Conservation (phyloP, 2,797 vertebrate genomes). For the Cirrhinus molitorella region DNA sequence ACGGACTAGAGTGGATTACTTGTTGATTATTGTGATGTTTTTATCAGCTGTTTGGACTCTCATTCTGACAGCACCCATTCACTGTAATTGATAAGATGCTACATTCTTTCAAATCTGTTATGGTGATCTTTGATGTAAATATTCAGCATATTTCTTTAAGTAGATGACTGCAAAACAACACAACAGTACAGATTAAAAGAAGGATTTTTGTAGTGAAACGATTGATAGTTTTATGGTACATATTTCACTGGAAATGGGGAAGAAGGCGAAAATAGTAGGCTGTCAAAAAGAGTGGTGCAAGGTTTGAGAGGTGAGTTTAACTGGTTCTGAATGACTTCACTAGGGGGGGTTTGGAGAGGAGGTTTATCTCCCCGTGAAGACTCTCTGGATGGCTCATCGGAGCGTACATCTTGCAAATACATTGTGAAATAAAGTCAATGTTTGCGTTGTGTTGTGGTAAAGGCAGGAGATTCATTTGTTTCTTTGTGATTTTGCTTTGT, state of each 20-base stretch:
- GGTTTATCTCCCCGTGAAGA: constrained; percentile 42
- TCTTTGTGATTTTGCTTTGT: constrained; percentile 14
- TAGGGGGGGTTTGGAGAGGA: constrained; percentile 28
- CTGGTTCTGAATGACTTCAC: constrained; percentile 40
- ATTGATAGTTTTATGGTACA: not conserved
- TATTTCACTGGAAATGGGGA: not conserved
- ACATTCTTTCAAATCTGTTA: not conserved
- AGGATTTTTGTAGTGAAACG: not conserved
- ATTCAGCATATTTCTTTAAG: not conserved
- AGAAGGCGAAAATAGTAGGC: not conserved
- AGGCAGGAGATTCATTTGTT: constrained; percentile 14
- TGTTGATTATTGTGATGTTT: too few relatives aligned
- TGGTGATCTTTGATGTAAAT: not conserved
- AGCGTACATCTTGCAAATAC: constrained; percentile 33
- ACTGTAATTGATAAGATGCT: not conserved
- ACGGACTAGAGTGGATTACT: too few relatives aligned
- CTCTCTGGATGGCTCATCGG: constrained; percentile 36
- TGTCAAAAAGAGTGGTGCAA: constrained; percentile 11
- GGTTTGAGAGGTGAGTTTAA: constrained; percentile 34
- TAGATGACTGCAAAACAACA: not conserved
- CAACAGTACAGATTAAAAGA: not conserved
- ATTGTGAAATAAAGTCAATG: constrained; percentile 4
- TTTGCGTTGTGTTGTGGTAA: constrained; percentile 19
- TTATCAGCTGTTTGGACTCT: too few relatives aligned
- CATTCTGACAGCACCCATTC: not conserved